Evolutionary conservation across 2,113 vertebrate species (phyloP).

Genomic region (Echinops telfairi): DNA sequence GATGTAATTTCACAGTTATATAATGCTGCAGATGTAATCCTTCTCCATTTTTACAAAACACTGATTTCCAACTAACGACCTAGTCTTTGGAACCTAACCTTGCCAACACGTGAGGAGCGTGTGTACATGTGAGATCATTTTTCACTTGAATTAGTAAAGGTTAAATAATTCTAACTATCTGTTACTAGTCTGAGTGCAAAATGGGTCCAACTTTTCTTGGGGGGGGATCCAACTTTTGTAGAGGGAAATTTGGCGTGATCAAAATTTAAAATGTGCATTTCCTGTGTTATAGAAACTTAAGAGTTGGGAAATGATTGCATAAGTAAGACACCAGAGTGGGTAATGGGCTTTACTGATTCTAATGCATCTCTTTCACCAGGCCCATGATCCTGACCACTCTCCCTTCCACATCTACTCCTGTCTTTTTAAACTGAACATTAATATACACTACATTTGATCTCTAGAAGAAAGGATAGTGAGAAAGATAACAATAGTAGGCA

Average conservation of each 20-base stretch:
- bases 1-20: too few species aligned
- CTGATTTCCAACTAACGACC: too few species aligned
- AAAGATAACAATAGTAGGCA: not conserved
- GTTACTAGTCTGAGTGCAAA: not conserved
- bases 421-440: not conserved
- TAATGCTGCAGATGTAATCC: too few species aligned
- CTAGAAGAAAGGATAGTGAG: not conserved
- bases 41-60: too few species aligned
- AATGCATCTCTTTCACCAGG: not conserved
- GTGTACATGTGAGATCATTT: not conserved
- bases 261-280: slow-evolving; percentile 9
- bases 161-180: not conserved
- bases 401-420: not conserved
- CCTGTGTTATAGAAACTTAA: not conserved
- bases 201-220: not conserved
- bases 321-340: not conserved
- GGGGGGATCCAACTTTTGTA: not conserved
- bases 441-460: not conserved
- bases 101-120: too few species aligned
- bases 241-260: not conserved
- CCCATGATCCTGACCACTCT: too few species aligned
- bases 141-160: not conserved
- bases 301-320: not conserved
- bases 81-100: too few species aligned
- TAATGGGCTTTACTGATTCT: not conserved